Evolutionary conservation across 2,797 vertebrate species (phyloP).

Genomic region (Phrynocephalus guinanensis): DNA sequence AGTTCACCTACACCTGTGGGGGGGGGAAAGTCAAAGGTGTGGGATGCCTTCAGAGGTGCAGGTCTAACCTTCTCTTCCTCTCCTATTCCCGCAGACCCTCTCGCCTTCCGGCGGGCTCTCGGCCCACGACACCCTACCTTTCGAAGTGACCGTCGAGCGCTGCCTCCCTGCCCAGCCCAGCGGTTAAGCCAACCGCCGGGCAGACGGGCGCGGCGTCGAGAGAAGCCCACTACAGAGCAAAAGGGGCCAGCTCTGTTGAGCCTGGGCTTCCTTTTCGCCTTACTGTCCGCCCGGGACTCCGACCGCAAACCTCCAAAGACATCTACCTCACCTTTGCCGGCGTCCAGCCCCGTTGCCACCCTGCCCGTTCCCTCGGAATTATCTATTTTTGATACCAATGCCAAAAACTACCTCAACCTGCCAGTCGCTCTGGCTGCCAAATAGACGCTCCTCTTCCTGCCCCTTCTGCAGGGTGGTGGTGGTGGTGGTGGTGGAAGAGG

Average conservation of each 20-base stretch:
- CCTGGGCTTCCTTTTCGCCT: slow-evolving; percentile 1
- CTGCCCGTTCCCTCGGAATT: background rate
- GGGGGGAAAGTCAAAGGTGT: too few relatives aligned
- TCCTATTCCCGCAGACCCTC: slow-evolving; percentile 11
- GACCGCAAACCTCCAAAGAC: slow-evolving; percentile 37
- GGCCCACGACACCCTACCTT: background rate
- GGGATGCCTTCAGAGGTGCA: background rate
- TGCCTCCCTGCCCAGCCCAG: slow-evolving; percentile 1
- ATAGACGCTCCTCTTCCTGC: background rate
- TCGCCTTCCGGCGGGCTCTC: background rate
- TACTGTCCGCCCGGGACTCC: background rate
- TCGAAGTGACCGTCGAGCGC: slow-evolving; percentile 7
- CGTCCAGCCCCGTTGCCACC: background rate
- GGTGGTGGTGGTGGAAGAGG: background rate
- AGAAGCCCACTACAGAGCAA: background rate
- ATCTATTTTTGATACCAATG: slow-evolving; percentile 47
- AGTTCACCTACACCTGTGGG: too few relatives aligned
- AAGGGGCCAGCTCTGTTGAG: background rate
- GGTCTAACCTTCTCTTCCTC: background rate
- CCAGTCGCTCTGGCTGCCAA: background rate
- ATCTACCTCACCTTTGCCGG: slow-evolving; percentile 21
- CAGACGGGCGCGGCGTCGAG: background rate
- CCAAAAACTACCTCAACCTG: slow-evolving; percentile 39
- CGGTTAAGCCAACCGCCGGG: background rate
- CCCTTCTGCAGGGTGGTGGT: background rate